Conservation (phyloP, 2,113 vertebrate species). For the Thinocorus orbignyianus region DNA sequence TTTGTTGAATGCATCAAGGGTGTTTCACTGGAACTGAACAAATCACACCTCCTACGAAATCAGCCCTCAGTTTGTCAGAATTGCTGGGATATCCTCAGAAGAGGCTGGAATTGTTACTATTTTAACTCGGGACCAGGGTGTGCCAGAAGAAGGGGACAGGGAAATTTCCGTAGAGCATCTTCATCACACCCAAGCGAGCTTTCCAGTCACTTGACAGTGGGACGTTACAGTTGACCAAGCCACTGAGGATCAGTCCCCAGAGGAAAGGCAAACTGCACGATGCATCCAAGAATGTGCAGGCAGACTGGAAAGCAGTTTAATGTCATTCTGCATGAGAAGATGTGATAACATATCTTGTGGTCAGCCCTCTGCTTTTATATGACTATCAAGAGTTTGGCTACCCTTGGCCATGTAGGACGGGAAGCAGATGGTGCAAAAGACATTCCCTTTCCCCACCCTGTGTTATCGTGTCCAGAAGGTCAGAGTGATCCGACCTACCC, state of each 20-base stretch:
- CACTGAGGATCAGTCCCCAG: neutral
- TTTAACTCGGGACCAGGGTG: neutral
- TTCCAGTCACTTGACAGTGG: neutral
- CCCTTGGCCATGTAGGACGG: rapidly evolving
- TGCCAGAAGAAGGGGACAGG: neutral
- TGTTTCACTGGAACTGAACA: neutral
- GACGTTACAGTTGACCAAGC: neutral
- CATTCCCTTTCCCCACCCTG: neutral
- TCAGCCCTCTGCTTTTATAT: neutral
- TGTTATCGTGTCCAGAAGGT: neutral
- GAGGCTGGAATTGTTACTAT: neutral
- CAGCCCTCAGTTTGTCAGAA: neutral
- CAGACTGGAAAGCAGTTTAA: neutral
- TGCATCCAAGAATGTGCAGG: neutral
- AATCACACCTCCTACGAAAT: neutral
- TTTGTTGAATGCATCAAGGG: neutral
- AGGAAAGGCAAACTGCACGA: neutral
- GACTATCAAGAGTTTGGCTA: neutral
- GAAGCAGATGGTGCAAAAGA: neutral
- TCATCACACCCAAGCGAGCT: neutral
- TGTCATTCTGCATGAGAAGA: neutral
- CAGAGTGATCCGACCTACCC: neutral
- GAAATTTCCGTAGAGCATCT: neutral
- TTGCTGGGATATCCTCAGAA: neutral
- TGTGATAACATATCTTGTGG: neutral